Evolutionary conservation across 2,797 vertebrate species (phyloP).

Genomic region (Silurus aristotelis): DNA sequence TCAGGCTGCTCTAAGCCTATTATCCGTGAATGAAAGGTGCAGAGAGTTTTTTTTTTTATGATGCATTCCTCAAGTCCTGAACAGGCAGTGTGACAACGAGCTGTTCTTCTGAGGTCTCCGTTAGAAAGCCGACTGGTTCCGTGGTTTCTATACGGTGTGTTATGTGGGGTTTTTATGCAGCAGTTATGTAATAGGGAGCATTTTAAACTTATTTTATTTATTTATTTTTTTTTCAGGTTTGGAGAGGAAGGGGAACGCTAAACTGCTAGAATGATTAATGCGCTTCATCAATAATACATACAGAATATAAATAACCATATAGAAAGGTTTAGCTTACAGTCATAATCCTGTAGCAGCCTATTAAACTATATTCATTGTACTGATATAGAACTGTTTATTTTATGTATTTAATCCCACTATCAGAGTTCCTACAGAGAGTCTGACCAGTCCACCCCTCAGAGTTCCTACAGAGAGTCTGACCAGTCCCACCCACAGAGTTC

Average conservation of each 20-base stretch:
- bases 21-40: constrained; percentile 64
- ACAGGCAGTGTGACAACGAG: constrained; percentile 18
- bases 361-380: neutral
- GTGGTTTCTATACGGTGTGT: neutral
- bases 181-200: neutral
- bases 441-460: neutral
- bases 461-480: too few species aligned
- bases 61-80: constrained; percentile 67
- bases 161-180: neutral
- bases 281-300: neutral
- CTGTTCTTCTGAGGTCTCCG: neutral
- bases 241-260: neutral
- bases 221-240: neutral
- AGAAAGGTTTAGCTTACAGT: neutral
- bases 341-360: neutral
- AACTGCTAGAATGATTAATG: neutral
- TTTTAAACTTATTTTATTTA: neutral
- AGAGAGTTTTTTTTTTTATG: constrained; percentile 51
- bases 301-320: neutral
- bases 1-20: constrained; percentile 65
- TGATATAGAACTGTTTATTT: neutral
- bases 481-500: too few species aligned
- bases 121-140: neutral
- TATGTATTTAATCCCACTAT: neutral
- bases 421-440: neutral